phyloP scores from a whole-genome alignment of 1,140 invertebrate species.

The Drosophila melanogaster region Release_6_plus_ISO1_MT NT_037436.4:19981501-19982000 shows the following conservation, averaged over 20 bases:
- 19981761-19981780: slow-evolving; percentile 22
- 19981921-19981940: background rate
- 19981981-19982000: background rate
- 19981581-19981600: slow-evolving; percentile 9
- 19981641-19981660: slow-evolving; percentile 16
- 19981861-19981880: background rate
- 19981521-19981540: background rate
- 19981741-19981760: slow-evolving; percentile 15
- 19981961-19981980: background rate
- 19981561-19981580: slow-evolving; percentile 1
- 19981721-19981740: slow-evolving; percentile 12
- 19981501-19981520: slow-evolving; percentile 21
- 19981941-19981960: background rate
- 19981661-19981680: slow-evolving; percentile 32
- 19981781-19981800: background rate
- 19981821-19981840: background rate
- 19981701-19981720: slow-evolving; percentile 22
- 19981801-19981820: background rate
- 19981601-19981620: slow-evolving; percentile 10
- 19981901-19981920: background rate
- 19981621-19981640: slow-evolving; percentile 18
- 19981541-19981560: slow-evolving; percentile 2
- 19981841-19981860: background rate
- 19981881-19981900: background rate
- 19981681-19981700: slow-evolving; percentile 47